Base-by-base conservation (phyloP, 1,140 invertebrate genomes). In the Drosophila busckii region DNA sequence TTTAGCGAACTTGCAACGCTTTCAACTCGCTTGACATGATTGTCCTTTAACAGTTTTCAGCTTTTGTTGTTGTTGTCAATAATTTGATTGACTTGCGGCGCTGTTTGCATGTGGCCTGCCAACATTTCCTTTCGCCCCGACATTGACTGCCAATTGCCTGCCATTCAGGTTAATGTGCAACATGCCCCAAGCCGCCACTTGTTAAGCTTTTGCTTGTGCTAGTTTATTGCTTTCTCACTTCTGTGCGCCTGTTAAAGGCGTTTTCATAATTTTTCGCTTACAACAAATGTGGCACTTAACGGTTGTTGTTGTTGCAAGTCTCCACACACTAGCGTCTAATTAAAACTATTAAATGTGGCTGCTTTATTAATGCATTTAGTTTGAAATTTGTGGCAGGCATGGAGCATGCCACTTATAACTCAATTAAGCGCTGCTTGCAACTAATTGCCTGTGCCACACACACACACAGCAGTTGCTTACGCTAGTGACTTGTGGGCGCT, bases 51-150 rank as follows among this genome's bases (percentile, higher is more conserved):
- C 68, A 68, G 73, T 80, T 80, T 80, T 73, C 41, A 17, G 20
- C 41, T 50, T 29, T 23, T 62, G 59, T 17, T 46, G 48, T 23
- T 23, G 50, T 29, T 68, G 64, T 63, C 60, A 58, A 63, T 80
- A 80, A 80, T 80, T 80, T 80, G 73, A 82, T 82, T 82, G 75
- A 82, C 75, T 70, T 60, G 75, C 50, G 75, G 75, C 75, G 50
- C 50, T 80, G 28, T 63, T 80, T 80, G 73, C 73, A 80, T 80
- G 73, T 49, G 26, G 44, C 46, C 17, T 34, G 4, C 59, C 42
- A 46, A 20, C 59, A 40, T 66, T 70, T 71, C 55, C 45, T 64
- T 55, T 69, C 49, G 56, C 42, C 50, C 59, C 68, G 44, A 29
- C 55, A 66, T 65, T 65, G 70, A 29, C 66, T 68, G 61, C 61